Conservation (phyloP, 2,797 vertebrate species). For the Octomys mimax region DNA sequence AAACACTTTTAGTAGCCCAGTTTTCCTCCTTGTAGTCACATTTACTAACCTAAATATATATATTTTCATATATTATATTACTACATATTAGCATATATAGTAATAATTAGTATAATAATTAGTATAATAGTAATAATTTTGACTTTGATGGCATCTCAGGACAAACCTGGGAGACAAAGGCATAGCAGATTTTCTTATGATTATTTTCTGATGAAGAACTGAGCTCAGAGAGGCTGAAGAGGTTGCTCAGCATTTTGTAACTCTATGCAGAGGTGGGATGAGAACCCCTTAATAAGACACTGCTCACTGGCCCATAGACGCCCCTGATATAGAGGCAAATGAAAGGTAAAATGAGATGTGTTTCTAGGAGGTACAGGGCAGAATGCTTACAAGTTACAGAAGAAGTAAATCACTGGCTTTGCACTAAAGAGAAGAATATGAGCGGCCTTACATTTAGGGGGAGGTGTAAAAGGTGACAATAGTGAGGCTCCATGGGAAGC, state of each 20-base stretch:
- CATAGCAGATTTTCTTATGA: not conserved
- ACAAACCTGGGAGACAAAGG: not conserved
- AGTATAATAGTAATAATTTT: not conserved
- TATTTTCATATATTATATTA: too few relatives aligned
- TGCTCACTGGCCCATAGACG: not conserved
- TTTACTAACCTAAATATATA: not conserved
- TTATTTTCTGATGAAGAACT: slow-evolving; percentile 36
- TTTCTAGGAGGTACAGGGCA: not conserved
- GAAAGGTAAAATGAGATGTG: not conserved
- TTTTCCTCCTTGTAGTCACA: not conserved
- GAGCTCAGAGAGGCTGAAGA: not conserved
- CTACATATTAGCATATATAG: too few relatives aligned
- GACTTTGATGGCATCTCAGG: not conserved
- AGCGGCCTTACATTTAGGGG: not conserved
- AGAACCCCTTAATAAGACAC: not conserved
- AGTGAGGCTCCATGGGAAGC: not conserved
- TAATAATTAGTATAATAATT: too few relatives aligned
- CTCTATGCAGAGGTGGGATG: not conserved
- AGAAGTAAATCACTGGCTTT: slow-evolving; percentile 3
- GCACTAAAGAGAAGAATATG: not conserved
- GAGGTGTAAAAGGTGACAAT: not conserved
- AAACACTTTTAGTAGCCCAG: not conserved
- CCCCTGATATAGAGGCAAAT: not conserved
- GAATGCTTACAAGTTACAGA: not conserved
- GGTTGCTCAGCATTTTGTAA: not conserved